phyloP scores from a whole-genome alignment of 2,888 invertebrate genomes.

The Vesta saturnalis region DNA sequence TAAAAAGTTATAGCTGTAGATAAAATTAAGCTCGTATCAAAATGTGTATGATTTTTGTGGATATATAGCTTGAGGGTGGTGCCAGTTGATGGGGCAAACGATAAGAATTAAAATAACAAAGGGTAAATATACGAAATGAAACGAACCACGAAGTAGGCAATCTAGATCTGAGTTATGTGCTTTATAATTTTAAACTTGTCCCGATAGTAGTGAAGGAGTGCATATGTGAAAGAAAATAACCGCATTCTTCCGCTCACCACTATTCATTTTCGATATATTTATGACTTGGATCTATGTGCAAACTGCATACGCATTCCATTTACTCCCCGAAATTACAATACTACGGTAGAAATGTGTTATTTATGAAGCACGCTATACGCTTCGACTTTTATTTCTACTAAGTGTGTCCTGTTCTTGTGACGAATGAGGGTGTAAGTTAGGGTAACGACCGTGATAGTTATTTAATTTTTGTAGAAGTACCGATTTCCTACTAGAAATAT shows the following conservation, averaged over 20 bases:
- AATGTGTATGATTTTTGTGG: slow-evolving; percentile 12
- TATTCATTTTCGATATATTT: slow-evolving; percentile 54
- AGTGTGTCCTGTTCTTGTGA: slow-evolving; percentile 45
- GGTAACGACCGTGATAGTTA: slow-evolving; percentile 50
- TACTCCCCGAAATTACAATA: slow-evolving; percentile 49
- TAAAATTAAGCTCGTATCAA: not conserved
- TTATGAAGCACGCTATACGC: slow-evolving; percentile 51
- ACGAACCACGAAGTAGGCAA: slow-evolving; percentile 56
- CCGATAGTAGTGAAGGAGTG: slow-evolving; percentile 40
- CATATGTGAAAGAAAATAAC: slow-evolving; percentile 54
- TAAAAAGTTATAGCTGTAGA: not conserved
- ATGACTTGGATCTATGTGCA: slow-evolving; percentile 50
- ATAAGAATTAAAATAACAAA: slow-evolving; percentile 50
- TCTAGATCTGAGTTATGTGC: slow-evolving; percentile 50
- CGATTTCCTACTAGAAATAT: too few species aligned
- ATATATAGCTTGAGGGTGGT: slow-evolving; percentile 29
- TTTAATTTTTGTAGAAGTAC: slow-evolving; percentile 51
- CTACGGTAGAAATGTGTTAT: slow-evolving; percentile 53
- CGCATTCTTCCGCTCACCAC: slow-evolving; percentile 52
- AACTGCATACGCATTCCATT: slow-evolving; percentile 52
- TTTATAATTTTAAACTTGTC: slow-evolving; percentile 47
- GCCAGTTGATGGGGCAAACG: slow-evolving; percentile 38
- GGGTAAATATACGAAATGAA: slow-evolving; percentile 48
- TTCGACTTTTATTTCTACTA: slow-evolving; percentile 53
- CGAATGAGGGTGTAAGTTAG: slow-evolving; percentile 47